Conservation (phyloP, 2,797 vertebrate genomes). For the Pipistrellus kuhlii region DNA sequence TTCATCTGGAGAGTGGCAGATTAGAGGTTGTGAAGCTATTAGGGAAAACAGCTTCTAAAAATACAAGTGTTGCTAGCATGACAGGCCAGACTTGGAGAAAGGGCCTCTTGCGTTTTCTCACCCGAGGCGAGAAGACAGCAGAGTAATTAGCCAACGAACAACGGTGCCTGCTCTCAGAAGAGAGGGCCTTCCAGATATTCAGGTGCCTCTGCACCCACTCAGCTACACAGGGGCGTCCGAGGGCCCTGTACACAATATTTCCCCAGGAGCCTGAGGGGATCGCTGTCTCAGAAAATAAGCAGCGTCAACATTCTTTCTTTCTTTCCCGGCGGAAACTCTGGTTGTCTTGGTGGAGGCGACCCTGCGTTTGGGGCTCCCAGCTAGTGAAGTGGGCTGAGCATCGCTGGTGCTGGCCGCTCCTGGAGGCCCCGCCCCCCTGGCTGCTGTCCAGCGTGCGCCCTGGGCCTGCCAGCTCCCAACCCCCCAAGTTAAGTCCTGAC, state of each 20-base stretch:
- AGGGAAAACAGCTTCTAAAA: constrained; percentile 84
- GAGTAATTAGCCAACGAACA: background rate
- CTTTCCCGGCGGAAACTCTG: background rate
- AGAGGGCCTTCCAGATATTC: background rate
- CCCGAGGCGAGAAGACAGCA: constrained; percentile 44
- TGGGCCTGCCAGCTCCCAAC: background rate
- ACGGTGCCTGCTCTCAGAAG: background rate
- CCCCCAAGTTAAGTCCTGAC: background rate
- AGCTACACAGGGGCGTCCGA: background rate
- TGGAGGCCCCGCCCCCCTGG: background rate
- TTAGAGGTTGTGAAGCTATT: constrained; percentile 79
- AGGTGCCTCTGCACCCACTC: background rate
- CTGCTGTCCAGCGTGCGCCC: background rate
- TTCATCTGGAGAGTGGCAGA: constrained; percentile 77
- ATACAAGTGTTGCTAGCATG: constrained; percentile 72
- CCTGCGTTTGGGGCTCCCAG: background rate
- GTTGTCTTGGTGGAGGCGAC: background rate
- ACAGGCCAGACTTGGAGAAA: constrained; percentile 51
- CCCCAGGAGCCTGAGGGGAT: background rate
- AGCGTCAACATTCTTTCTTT: background rate
- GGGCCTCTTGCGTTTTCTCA: background rate
- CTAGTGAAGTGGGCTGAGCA: background rate
- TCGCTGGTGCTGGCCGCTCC: fast-evolving
- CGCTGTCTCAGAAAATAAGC: background rate
- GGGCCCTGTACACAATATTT: background rate